A percentile compares a stretch with the other conserved stretches of the same genome.
phyloP scores from a whole-genome alignment of 2,113 vertebrate genomes.

The Ochotona curzoniae region DNA sequence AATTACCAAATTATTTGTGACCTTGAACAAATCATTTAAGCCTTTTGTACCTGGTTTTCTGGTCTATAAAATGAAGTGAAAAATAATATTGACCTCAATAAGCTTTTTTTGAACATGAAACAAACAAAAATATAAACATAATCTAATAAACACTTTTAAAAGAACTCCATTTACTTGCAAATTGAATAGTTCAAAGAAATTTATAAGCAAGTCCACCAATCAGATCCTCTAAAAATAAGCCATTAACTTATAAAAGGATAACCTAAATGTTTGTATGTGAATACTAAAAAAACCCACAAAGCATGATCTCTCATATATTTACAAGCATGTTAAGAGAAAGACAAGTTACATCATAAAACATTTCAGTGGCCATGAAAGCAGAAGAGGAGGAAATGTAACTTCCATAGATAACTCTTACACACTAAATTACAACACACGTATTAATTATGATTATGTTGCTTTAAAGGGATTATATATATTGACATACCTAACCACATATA shows the following conservation, averaged over 20 bases:
- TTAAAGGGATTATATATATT: not conserved
- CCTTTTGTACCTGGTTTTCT: not conserved
- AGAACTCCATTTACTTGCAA: not conserved
- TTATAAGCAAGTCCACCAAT: not conserved
- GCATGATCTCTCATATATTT: not conserved
- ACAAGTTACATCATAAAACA: not conserved
- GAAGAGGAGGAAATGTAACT: not conserved
- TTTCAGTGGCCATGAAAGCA: not conserved
- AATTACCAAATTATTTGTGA: not conserved
- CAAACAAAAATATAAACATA: not conserved
- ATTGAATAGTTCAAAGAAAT: constrained; percentile 4
- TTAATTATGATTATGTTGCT: not conserved
- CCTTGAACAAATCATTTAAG: not conserved
- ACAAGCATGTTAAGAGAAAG: not conserved
- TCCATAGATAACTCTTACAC: not conserved
- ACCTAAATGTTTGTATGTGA: not conserved
- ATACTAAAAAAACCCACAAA: not conserved
- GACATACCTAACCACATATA: not conserved
- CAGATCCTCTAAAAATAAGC: not conserved
- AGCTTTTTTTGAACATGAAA: not conserved
- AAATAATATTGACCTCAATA: not conserved
- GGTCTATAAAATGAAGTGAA: not conserved
- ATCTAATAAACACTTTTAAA: not conserved
- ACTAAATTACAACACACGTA: not conserved
- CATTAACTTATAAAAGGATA: not conserved